A percentile compares a stretch with the other conserved stretches of the same genome.
Conservation (phyloP, 2,797 vertebrate species). For the Phrynocephalus forsythii region DNA sequence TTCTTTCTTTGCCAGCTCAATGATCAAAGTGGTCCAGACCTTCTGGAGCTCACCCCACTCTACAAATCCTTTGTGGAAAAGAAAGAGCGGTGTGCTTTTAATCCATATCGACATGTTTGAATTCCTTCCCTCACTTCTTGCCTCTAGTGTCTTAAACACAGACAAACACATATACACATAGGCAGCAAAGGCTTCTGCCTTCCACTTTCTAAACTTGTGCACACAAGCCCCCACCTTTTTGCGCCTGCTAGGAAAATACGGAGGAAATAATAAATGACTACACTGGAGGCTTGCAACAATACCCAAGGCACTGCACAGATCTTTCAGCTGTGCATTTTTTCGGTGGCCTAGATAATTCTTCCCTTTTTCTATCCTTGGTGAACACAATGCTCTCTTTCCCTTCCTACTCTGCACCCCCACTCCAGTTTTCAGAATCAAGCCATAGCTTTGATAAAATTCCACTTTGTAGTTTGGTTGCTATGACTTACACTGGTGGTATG, state of each 20-base stretch:
- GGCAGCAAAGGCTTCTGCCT: conserved; percentile 47
- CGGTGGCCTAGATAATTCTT: conserved; percentile 68
- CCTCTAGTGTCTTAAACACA: conserved; percentile 59
- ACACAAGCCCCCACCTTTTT: conserved; percentile 55
- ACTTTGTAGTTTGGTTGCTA: conserved; percentile 3
- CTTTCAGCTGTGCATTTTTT: conserved; percentile 26
- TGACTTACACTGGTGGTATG: not conserved
- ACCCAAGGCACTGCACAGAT: conserved; percentile 54
- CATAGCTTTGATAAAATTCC: conserved; percentile 56
- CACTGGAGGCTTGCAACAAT: conserved; percentile 55
- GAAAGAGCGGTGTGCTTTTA: conserved; percentile 60
- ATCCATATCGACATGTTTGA: conserved; percentile 72
- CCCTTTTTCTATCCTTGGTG: conserved; percentile 44
- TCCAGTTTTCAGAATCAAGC: conserved; percentile 48
- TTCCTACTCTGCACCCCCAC: not conserved
- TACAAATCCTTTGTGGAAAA: conserved; percentile 55
- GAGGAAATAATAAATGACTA: conserved; percentile 68
- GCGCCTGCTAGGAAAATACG: conserved; percentile 65
- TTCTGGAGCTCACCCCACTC: conserved; percentile 56
- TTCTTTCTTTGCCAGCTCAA: conserved; percentile 71
- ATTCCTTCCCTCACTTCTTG: conserved; percentile 60
- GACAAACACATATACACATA: not conserved
- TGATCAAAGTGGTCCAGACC: conserved; percentile 70
- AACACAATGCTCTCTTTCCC: conserved; percentile 49
- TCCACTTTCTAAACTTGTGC: conserved; percentile 57